Percentiles rank a stretch among this genome's conserved stretches.
These are phyloP conservation scores for Dryas iulia DNA, from an alignment of 1,140 invertebrate genomes.

Conservation along the genomic window DNA sequence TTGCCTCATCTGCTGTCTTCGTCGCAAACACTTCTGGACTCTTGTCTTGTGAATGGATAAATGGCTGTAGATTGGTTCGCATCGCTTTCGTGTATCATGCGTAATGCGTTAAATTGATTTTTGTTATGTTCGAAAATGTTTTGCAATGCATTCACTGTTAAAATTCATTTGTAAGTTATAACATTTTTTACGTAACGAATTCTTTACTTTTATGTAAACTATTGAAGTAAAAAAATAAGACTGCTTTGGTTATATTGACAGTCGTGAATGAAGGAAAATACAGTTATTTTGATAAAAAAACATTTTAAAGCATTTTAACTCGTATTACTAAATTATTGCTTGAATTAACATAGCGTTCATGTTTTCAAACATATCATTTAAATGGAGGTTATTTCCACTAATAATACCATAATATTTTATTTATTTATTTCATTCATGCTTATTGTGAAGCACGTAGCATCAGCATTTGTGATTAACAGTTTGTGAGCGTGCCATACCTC, in stretches of 20 bases:
- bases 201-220: neutral
- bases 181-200: neutral
- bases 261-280: too few species aligned
- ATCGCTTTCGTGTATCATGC: neutral
- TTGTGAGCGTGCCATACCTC: constrained; percentile 74
- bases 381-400: neutral
- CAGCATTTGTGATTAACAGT: constrained; percentile 45
- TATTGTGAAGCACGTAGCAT: constrained; percentile 15
- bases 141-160: neutral
- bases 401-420: neutral
- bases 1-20: neutral
- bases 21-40: neutral
- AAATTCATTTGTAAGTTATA: neutral
- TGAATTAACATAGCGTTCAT: neutral
- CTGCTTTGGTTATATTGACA: too few species aligned
- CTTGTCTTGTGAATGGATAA: neutral
- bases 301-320: neutral
- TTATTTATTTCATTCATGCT: neutral
- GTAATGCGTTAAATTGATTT: neutral
- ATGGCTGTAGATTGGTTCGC: neutral
- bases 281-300: too few species aligned
- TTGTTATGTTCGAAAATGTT: neutral
- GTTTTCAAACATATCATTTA: neutral
- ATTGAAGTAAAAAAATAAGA: too few species aligned
- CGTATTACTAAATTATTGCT: neutral